A percentile compares a stretch with the other conserved stretches of the same genome.
Conservation (phyloP, 2,888 invertebrate genomes). For the Enchytraeus crypticus region DNA sequence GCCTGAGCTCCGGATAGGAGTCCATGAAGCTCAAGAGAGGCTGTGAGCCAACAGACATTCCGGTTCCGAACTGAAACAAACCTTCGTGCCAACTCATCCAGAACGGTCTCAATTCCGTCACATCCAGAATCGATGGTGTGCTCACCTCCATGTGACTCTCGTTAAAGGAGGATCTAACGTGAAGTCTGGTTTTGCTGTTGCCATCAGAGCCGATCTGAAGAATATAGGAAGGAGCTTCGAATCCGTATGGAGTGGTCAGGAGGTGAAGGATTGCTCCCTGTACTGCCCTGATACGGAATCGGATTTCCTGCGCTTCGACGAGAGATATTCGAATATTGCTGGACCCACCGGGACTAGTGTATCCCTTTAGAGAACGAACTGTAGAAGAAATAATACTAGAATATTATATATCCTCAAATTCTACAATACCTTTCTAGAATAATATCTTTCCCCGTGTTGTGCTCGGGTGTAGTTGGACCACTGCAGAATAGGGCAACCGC, state of each 20-base stretch:
- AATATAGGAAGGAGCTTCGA: conserved; percentile 3
- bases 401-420: too few relatives aligned
- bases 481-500: too few relatives aligned
- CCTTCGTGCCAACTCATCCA: conserved; percentile 15
- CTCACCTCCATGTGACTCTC: neutral
- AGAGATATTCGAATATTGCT: neutral
- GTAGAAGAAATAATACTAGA: too few relatives aligned
- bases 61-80: conserved; percentile 6
- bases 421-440: too few relatives aligned
- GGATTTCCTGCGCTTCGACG: neutral
- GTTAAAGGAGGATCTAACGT: neutral
- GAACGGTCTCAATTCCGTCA: conserved; percentile 1
- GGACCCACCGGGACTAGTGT: neutral
- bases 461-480: too few relatives aligned
- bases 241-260: neutral
- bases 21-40: neutral
- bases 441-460: too few relatives aligned
- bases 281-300: conserved; percentile 1
- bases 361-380: too few relatives aligned
- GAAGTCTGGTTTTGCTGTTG: neutral
- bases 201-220: conserved; percentile 5
- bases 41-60: neutral
- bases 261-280: conserved; percentile 4
- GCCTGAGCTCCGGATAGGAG: neutral
- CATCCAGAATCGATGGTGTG: conserved; percentile 7